Evolutionary conservation across 2,888 invertebrate species (phyloP).

Genomic region (Gisinianus flammeolus): DNA sequence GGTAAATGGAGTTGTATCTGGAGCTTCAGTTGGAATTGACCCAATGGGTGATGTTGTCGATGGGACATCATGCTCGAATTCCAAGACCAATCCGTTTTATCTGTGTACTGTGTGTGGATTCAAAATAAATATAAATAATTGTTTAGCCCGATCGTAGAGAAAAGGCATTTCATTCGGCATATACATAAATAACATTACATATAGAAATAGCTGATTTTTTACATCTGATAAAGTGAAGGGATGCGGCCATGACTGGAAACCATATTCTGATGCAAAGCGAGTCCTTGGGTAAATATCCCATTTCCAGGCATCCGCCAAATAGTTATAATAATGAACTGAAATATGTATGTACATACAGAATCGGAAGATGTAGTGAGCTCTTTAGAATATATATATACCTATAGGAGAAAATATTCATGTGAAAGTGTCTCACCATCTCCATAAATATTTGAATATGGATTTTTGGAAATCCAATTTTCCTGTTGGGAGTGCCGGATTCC

Average conservation of each 20-base stretch:
- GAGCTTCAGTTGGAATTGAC: slow-evolving; percentile 69
- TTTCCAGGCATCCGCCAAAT: slow-evolving; percentile 80
- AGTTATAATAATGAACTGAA: slow-evolving; percentile 88
- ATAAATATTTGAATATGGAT: slow-evolving; percentile 61
- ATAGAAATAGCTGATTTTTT: background rate
- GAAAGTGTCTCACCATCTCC: slow-evolving; percentile 63
- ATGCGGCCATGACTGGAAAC: slow-evolving; percentile 88
- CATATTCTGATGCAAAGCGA: slow-evolving; percentile 90
- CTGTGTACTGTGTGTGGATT: slow-evolving; percentile 22
- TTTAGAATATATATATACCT: background rate
- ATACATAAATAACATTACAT: slow-evolving; percentile 60
- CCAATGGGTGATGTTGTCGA: slow-evolving; percentile 85
- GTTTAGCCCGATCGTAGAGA: background rate
- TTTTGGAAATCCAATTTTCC: slow-evolving; percentile 62
- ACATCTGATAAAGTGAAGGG: slow-evolving; percentile 71
- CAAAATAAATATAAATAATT: background rate
- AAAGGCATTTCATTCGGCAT: no score
- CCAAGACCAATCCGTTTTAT: slow-evolving; percentile 61
- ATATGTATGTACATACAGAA: slow-evolving; percentile 54
- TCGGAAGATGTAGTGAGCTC: background rate
- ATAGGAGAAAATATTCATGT: no score
- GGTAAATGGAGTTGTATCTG: slow-evolving; percentile 72
- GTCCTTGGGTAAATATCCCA: slow-evolving; percentile 67
- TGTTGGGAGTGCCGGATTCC: slow-evolving; percentile 71
- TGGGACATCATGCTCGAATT: slow-evolving; percentile 62